A percentile compares a stretch with the other conserved stretches of the same genome.
phyloP scores from a whole-genome alignment of 2,797 vertebrate species.

The Psittacula derbiana region DNA sequence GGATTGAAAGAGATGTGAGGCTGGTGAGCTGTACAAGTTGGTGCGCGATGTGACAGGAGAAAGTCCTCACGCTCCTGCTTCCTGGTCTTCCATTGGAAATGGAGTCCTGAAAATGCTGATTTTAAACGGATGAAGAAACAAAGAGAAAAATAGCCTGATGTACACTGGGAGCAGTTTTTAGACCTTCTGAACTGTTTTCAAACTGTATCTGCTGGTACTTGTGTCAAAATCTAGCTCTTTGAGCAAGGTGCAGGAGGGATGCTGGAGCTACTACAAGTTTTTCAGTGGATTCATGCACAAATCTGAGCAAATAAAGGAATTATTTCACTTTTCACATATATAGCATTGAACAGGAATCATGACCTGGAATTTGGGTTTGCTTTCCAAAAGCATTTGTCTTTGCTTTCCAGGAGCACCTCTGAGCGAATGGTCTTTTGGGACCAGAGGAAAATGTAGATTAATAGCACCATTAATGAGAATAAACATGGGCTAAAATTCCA shows the following conservation, averaged over 20 bases:
- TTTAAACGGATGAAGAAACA: neutral
- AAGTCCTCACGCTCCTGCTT: neutral
- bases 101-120: neutral
- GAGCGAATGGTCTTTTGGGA: neutral
- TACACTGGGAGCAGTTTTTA: neutral
- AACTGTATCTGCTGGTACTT: neutral
- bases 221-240: neutral
- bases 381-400: neutral
- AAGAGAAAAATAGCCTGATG: neutral
- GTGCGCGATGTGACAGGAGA: neutral
- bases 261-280: neutral
- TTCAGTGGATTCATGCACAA: neutral
- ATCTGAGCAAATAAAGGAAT: neutral
- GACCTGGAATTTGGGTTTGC: neutral
- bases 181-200: neutral
- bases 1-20: conserved; percentile 49
- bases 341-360: neutral
- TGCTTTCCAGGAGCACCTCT: neutral
- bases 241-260: neutral
- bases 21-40: neutral
- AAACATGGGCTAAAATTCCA: neutral
- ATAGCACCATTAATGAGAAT: neutral
- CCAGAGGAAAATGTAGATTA: neutral
- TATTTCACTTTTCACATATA: neutral
- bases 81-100: neutral